Percentiles rank a stretch among this genome's conserved stretches.
These are phyloP conservation scores for Ormyrus thymus DNA, from an alignment of 2,888 invertebrate genomes.

Conservation along the genomic window DNA sequence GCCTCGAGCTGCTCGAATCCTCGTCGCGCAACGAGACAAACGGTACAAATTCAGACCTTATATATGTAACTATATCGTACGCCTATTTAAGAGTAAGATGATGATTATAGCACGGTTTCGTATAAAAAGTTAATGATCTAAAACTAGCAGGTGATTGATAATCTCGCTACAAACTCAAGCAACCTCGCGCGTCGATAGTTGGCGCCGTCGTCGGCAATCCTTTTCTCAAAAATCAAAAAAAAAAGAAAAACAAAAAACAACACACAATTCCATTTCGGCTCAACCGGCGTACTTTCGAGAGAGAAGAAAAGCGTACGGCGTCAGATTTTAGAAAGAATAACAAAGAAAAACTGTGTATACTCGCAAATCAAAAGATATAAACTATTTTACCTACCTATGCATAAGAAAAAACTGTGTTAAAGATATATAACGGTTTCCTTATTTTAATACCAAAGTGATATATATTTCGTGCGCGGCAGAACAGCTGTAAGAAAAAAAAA, in stretches of 20 bases:
- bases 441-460: constrained; percentile 25
- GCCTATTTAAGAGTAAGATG: constrained; percentile 42
- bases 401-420: background rate
- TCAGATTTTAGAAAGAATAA: constrained; percentile 46
- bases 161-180: constrained; percentile 53
- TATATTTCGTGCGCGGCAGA: background rate
- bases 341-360: constrained; percentile 43
- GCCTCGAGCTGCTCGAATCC: constrained; percentile 55
- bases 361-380: constrained; percentile 56
- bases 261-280: background rate
- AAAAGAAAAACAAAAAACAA: too few species aligned
- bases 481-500: background rate
- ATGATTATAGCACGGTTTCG: constrained; percentile 42
- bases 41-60: constrained; percentile 74
- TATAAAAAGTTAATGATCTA: constrained; percentile 8
- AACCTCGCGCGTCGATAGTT: constrained; percentile 54
- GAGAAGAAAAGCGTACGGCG: constrained; percentile 40
- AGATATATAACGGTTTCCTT: too few species aligned
- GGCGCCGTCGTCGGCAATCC: constrained; percentile 36
- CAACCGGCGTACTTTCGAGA: background rate
- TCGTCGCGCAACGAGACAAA: constrained; percentile 63
- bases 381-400: constrained; percentile 39
- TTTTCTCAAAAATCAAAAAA: background rate
- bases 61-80: constrained; percentile 37
- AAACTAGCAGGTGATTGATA: constrained; percentile 26